Evolutionary conservation across 2,888 invertebrate species (phyloP).

Genomic region (Limnephilus marmoratus): DNA sequence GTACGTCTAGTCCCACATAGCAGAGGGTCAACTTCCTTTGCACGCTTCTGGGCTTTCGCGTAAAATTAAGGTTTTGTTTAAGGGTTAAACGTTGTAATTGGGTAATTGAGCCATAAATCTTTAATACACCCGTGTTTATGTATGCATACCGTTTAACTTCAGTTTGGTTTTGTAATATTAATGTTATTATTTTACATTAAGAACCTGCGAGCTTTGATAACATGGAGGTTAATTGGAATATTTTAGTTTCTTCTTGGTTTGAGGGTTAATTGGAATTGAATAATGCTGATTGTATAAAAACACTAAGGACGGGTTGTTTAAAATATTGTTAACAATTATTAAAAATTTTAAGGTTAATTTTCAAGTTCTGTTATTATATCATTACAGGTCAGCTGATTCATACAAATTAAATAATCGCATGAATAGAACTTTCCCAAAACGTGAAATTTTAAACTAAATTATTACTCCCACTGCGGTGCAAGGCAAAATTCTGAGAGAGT

Average conservation of each 20-base stretch:
- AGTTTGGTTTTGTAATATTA: not conserved
- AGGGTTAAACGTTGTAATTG: slow-evolving; percentile 4
- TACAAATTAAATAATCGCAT: no score
- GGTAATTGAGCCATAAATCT: slow-evolving; percentile 7
- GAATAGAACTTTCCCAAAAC: no score
- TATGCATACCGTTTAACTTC: not conserved
- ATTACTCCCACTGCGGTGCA: no score
- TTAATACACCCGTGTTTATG: not conserved
- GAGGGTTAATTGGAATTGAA: no score
- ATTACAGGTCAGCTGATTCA: no score
- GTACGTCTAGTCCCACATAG: not conserved
- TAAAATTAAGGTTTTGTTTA: slow-evolving; percentile 12
- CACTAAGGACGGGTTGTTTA: no score
- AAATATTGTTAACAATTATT: no score
- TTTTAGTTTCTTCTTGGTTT: not conserved
- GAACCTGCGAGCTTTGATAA: not conserved
- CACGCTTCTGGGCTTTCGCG: not conserved
- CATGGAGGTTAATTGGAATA: not conserved
- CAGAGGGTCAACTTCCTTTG: not conserved
- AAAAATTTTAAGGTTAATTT: no score
- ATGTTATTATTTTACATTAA: not conserved
- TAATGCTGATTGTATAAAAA: no score
- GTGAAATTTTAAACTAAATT: no score
- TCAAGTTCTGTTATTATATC: no score
- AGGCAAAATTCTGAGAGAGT: no score